Evolutionary conservation across 2,113 vertebrate species (phyloP), one percentile per base, ranked within the genome.

Genomic region (Paedocypris sp.): DNA sequence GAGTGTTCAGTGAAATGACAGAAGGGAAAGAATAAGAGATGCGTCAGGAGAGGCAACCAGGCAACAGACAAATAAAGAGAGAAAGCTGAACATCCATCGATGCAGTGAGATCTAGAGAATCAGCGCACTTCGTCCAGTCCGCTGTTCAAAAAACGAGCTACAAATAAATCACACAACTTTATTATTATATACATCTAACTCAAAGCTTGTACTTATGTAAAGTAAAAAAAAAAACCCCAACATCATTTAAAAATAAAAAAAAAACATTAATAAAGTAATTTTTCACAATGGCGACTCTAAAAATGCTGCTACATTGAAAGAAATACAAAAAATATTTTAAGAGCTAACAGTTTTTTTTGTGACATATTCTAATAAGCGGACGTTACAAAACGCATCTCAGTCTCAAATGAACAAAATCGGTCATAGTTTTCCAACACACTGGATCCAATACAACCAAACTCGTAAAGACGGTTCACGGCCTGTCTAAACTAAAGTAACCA

Each of bases 61-160:
- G 2, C 12, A 3, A 11, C 7, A 31, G 25, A 22, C 16, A 39
- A 32, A 39, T 25, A 50, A 23, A 52, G 28, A 56, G 18, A 53
- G 20, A 57, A 23, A 16, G 19, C 15, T 8, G 6, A 43, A 57
- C 38, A 57, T 57, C 53, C 53, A 57, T 57, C 53, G 41, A 57
- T 57, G 26, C 38, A 57, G 53, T 57, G 53, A 57, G 53, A 57
- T 43, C 12, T 10, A 20, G 16, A 26, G 10, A 29, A 42, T 57
- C 16, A 26, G 38, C 38, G 20, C 29, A 32, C 11, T 7, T 52
- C 15, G n/a, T n/a, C n/a, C n/a, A n/a, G n/a, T n/a, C n/a, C n/a
- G n/a, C n/a, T n/a, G n/a, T n/a, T n/a, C n/a, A n/a, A n/a, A n/a
- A n/a, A n/a, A n/a, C n/a, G n/a, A n/a, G n/a, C n/a, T n/a, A n/a